A percentile compares a stretch with the other conserved stretches of the same genome.
Evolutionary conservation across 1,140 invertebrate genomes (phyloP).

Genomic region (Macrobrachium nipponense): DNA sequence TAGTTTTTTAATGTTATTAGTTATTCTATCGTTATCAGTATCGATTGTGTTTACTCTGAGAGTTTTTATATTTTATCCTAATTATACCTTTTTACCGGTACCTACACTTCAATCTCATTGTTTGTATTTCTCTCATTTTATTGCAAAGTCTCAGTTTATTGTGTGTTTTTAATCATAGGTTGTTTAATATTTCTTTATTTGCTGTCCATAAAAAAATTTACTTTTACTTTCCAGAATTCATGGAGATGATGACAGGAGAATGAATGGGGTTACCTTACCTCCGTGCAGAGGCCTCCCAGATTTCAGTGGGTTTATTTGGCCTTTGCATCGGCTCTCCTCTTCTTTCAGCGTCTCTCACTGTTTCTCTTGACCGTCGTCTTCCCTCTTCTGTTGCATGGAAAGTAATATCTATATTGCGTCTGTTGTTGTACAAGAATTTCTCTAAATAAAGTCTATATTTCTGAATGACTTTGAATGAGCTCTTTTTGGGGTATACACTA

Average conservation of each 20-base stretch:
- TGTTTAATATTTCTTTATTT: not conserved
- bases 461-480: slow-evolving; percentile 1
- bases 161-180: not conserved
- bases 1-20: too few relatives aligned
- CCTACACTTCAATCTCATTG: not conserved
- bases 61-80: too few relatives aligned
- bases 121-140: too few relatives aligned
- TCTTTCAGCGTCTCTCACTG: not conserved
- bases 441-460: slow-evolving; percentile 7
- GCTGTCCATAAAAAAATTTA: not conserved
- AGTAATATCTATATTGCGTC: not conserved
- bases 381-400: not conserved
- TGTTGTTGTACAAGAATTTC: not conserved
- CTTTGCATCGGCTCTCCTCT: not conserved
- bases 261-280: not conserved
- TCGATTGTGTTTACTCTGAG: too few relatives aligned
- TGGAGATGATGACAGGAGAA: slow-evolving; percentile 62
- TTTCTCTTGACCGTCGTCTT: not conserved
- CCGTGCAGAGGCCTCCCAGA: not conserved
- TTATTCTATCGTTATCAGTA: too few relatives aligned
- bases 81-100: too few relatives aligned
- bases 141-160: too few relatives aligned
- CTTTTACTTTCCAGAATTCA: slow-evolving; percentile 46
- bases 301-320: not conserved
- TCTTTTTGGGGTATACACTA: not conserved